A percentile compares a stretch with the other conserved stretches of the same genome.
phyloP scores from a whole-genome alignment of 2,888 invertebrate species.

The Troides aeacus region DNA sequence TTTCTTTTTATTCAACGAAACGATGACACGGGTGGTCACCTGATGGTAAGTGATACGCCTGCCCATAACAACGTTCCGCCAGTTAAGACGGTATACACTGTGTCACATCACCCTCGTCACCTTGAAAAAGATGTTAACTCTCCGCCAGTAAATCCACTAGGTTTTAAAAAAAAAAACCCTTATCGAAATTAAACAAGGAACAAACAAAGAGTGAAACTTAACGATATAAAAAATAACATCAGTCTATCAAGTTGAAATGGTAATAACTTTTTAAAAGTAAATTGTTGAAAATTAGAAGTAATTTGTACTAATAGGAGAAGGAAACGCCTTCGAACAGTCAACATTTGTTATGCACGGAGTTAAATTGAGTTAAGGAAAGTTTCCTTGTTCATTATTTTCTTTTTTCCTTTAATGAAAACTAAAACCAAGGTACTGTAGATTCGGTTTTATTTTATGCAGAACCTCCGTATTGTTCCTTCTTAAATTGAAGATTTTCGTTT shows the following conservation, averaged over 20 bases:
- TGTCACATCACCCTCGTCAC: no score
- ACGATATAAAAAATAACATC: not conserved
- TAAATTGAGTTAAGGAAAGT: slow-evolving; percentile 30
- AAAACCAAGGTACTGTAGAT: slow-evolving; percentile 3
- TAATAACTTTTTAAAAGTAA: slow-evolving; percentile 28
- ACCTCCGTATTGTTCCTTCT: not conserved
- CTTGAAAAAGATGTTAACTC: no score
- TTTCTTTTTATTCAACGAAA: no score
- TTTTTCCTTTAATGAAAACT: slow-evolving; percentile 25
- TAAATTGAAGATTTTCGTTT: not conserved
- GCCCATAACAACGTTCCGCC: no score
- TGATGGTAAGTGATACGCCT: no score
- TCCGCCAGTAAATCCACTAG: no score
- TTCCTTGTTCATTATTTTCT: slow-evolving; percentile 26
- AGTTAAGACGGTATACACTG: no score
- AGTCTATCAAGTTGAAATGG: slow-evolving; percentile 16
- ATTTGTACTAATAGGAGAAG: slow-evolving; percentile 25
- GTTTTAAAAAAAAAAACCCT: not conserved
- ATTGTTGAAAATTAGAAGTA: slow-evolving; percentile 27
- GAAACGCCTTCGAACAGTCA: slow-evolving; percentile 26
- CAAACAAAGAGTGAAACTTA: not conserved
- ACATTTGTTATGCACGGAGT: slow-evolving; percentile 29
- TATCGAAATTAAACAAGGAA: not conserved
- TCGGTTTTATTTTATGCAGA: not conserved
- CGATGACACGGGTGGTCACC: no score